Evolutionary conservation across 2,797 vertebrate genomes (phyloP), one percentile per base, ranked within the genome.

Genomic region (Danio tinwini): DNA sequence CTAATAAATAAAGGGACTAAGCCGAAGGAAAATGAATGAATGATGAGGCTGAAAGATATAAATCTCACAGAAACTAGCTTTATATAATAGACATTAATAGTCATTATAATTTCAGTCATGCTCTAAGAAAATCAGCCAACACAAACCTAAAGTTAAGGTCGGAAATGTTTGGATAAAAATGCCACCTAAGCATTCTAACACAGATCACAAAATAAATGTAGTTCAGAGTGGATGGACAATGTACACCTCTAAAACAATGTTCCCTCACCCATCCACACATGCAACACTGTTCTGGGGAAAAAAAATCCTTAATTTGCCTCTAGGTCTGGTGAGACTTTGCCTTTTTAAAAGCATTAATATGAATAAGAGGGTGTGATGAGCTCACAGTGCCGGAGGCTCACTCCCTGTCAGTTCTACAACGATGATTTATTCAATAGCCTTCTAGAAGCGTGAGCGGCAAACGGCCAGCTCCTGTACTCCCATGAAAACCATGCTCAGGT

Each of bases 311-410:
- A 10, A 71, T 74, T 62, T 62, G 9, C 42, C n/a, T 62, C 4
- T 58, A 69, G 65, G 58, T 53, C 70, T 56, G 55, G 4, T 21
- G 62, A 61, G 59, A 73, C 63, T 71, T 69, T 10, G 44, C 12
- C 37, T 84, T 67, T 69, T 74, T 74, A 44, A 65, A 74, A 68
- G 39, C 74, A 81, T 68, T 77, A 71, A 78, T 63, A 74, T 78
- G 78, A 80, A 42, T 74, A 78, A 81, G 53, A 53, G 70, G 40
- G 55, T 10, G 16, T 81, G 47, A 68, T 75, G 63, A 69, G 56
- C 67, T 76, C 61, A 73, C 68, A 55, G 17, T 50, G 56, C 71
- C 53, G 42, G 12, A 56, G 56, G 76, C 47, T 63, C 39, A 9
- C 42, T 74, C 17, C 17, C 47, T 58, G 76, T 79, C 76, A 70